phyloP scores from a whole-genome alignment of 2,797 vertebrate genomes.

The Dendrocincla tyrannina region DNA sequence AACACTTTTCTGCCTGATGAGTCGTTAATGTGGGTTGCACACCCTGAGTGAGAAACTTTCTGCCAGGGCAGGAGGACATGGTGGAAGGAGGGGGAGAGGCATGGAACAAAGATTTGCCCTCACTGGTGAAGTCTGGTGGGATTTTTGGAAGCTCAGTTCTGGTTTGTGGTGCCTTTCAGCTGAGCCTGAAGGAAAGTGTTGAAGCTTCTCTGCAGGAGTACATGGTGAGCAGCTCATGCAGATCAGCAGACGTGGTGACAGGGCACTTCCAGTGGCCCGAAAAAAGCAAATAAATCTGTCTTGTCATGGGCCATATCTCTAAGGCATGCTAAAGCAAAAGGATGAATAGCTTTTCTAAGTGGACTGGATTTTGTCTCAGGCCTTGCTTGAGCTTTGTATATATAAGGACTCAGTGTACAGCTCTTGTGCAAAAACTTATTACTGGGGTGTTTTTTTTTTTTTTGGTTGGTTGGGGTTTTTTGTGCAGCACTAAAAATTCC shows the following conservation, averaged over 20 bases:
- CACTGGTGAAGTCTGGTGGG: background rate
- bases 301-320: background rate
- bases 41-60: background rate
- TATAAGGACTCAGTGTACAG: background rate
- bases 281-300: background rate
- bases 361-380: background rate
- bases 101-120: background rate
- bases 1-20: background rate
- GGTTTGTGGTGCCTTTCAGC: background rate
- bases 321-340: background rate
- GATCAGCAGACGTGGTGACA: fast-evolving
- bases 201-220: background rate
- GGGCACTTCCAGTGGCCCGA: background rate
- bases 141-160: background rate
- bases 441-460: no score
- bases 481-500: background rate
- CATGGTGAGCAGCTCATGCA: fast-evolving
- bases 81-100: background rate
- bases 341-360: background rate
- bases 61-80: background rate
- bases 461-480: no score
- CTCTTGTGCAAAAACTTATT: background rate
- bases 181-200: background rate
- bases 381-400: background rate
- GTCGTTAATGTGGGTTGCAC: background rate